These are phyloP conservation scores for Etheostoma nigrum DNA, from an alignment of 2,797 vertebrate species.

Conservation along the genomic window DNA sequence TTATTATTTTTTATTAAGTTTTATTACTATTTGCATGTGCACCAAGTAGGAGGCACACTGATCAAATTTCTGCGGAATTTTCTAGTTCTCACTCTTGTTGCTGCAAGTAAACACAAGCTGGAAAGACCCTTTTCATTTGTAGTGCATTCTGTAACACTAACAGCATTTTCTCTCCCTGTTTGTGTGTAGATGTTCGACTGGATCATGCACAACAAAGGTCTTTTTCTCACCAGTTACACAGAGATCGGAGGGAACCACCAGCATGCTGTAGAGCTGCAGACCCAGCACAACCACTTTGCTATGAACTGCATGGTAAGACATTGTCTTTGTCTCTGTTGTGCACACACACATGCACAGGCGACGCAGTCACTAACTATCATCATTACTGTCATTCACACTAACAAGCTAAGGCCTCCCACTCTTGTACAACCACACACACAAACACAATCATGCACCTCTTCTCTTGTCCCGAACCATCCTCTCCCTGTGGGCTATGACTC, in stretches of 20 bases:
- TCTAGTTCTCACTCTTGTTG: constrained; percentile 2
- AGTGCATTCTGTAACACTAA: constrained; percentile 9
- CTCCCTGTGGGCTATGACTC: constrained; percentile 14
- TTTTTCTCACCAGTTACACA: constrained; percentile 98
- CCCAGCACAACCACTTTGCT: constrained; percentile 99
- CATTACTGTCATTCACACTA: constrained; percentile 60
- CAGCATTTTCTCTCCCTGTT: constrained; percentile 25
- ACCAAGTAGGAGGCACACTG: no score
- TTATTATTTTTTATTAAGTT: no score
- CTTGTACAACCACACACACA: neutral
- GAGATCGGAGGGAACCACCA: constrained; percentile 98
- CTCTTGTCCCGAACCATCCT: constrained; percentile 29
- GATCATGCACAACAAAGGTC: constrained; percentile 99
- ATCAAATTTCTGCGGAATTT: no score
- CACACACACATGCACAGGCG: neutral
- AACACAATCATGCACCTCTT: constrained; percentile 17
- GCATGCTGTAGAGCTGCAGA: constrained; percentile 97
- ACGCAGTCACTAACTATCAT: constrained; percentile 42
- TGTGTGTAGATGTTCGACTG: constrained; percentile 97
- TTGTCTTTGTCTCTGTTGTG: constrained; percentile 5
- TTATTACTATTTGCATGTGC: no score
- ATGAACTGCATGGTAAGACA: constrained; percentile 99
- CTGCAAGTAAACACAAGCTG: neutral
- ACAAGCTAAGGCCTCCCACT: constrained; percentile 28
- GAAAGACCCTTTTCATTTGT: constrained; percentile 21